phyloP scores from a whole-genome alignment of 1,140 invertebrate genomes.

The Sminthurides bifidus region DNA sequence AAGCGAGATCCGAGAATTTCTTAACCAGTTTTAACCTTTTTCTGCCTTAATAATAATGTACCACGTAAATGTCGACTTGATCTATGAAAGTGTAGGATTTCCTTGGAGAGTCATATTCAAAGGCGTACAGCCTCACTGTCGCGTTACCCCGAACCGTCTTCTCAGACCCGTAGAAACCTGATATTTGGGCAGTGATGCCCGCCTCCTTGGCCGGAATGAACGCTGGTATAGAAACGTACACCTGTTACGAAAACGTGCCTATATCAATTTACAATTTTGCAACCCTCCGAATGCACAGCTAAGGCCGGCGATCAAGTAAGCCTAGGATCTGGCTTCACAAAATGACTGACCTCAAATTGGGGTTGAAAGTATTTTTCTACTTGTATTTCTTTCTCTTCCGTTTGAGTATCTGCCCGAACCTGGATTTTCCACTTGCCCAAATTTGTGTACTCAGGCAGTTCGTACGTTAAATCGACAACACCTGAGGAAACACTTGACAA shows the following conservation, averaged over 20 bases:
- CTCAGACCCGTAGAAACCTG: constrained; percentile 35
- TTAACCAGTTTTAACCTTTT: too few species aligned
- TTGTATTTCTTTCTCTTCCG: constrained; percentile 39
- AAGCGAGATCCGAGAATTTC: too few species aligned
- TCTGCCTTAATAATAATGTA: too few species aligned
- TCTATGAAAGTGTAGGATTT: constrained; percentile 1
- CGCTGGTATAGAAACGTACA: constrained; percentile 33
- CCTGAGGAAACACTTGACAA: constrained; percentile 30
- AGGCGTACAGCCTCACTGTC: constrained; percentile 33
- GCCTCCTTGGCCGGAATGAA: constrained; percentile 37
- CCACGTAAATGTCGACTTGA: neutral
- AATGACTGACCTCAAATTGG: constrained; percentile 38
- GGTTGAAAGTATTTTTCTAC: constrained; percentile 42
- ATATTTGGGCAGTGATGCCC: constrained; percentile 33
- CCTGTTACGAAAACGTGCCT: constrained; percentile 16
- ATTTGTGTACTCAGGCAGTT: constrained; percentile 37
- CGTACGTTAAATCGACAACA: constrained; percentile 36
- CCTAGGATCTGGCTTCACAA: neutral
- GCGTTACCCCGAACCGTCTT: constrained; percentile 36
- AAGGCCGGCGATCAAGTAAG: neutral
- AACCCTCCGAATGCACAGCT: neutral
- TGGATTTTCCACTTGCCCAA: constrained; percentile 42
- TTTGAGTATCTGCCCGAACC: constrained; percentile 39
- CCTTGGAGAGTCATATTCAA: neutral
- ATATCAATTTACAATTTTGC: neutral